Evolutionary conservation across 2,113 vertebrate genomes (phyloP), one percentile per base, ranked within the genome.

Genomic region (Saguinus midas): DNA sequence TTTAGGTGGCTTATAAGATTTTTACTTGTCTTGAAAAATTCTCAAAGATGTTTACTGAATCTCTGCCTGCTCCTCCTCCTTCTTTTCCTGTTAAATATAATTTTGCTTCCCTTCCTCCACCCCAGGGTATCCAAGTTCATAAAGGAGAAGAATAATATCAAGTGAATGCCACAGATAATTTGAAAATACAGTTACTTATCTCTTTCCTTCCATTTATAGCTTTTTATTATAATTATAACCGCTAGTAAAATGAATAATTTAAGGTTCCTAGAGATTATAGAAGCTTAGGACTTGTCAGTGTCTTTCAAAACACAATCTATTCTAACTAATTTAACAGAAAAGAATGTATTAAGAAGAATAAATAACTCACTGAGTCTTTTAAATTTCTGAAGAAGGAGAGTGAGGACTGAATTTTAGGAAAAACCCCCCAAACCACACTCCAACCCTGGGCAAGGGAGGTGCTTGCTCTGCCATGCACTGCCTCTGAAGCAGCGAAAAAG

Each of bases 271-370:
- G 55, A 57, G 72, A 66, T 73, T 70, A 76, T 23, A 50, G 64
- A 86, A 27, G 23, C 45, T 82, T 50, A 72, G 4, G 16, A 70
- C 18, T 73, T 52, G 20, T 90, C 40, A n/a, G 3, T 40, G 14
- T 64, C 40, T 96, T 96, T 84, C 43, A 87, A 90, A 86, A n/a
- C 25, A 94, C 17, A 84, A 73, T 40, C 6, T 40, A 12, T 3
- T 57, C 23, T 35, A 68, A 43, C 17, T 20, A 8, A 18, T 32
- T 79, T 55, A 37, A 68, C 11, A 11, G 76, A 50, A 70, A 92
- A 12, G 4, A 43, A 32, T 11, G n/a, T 32, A 17, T 75, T 32
- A 48, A 76, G n/a, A 72, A 6, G 10, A 35, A 8, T 25, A 23
- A 57, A 9, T 20, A 72, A 23, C 27, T 87, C 23, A 32, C 25